Evolutionary conservation across 2,888 invertebrate genomes (phyloP).

Genomic region (Dryococelus australis): DNA sequence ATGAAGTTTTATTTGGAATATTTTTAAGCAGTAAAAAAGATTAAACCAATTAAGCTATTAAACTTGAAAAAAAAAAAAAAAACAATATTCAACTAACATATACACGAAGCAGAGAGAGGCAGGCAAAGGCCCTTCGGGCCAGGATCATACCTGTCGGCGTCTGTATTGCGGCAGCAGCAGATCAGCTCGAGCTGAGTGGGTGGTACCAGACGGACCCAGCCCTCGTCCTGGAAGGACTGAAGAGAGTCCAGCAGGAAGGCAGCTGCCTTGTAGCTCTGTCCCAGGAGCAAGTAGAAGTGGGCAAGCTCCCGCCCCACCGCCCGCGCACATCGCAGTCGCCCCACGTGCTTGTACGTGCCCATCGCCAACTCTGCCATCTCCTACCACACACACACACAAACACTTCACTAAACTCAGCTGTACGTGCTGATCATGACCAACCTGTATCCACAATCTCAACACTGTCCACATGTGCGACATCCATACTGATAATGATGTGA

Average conservation of each 20-base stretch:
- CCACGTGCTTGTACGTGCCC: conserved; percentile 95
- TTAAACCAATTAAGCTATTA: too few species aligned
- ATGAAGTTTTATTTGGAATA: too few species aligned
- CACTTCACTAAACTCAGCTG: too few species aligned
- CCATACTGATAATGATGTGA: too few species aligned
- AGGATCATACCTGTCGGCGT: conserved; percentile 69
- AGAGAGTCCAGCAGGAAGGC: conserved; percentile 87
- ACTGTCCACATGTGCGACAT: too few species aligned
- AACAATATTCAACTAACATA: too few species aligned
- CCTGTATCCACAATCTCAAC: too few species aligned
- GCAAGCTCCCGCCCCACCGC: conserved; percentile 90
- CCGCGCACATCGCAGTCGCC: conserved; percentile 81
- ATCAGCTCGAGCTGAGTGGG: conserved; percentile 85
- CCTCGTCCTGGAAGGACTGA: conserved; percentile 85
- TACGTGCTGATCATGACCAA: too few species aligned
- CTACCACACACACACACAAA: conserved; percentile 52
- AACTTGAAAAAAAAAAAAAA: too few species aligned
- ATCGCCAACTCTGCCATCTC: conserved; percentile 91
- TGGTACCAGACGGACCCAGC: conserved; percentile 84
- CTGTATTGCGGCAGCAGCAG: conserved; percentile 83
- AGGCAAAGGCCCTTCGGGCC: background rate
- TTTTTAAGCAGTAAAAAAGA: too few species aligned
- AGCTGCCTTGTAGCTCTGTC: conserved; percentile 87
- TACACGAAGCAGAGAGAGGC: too few species aligned
- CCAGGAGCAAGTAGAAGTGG: conserved; percentile 85